Evolutionary conservation across 2,113 vertebrate species (phyloP).

Genomic region (Tupaia chinensis): DNA sequence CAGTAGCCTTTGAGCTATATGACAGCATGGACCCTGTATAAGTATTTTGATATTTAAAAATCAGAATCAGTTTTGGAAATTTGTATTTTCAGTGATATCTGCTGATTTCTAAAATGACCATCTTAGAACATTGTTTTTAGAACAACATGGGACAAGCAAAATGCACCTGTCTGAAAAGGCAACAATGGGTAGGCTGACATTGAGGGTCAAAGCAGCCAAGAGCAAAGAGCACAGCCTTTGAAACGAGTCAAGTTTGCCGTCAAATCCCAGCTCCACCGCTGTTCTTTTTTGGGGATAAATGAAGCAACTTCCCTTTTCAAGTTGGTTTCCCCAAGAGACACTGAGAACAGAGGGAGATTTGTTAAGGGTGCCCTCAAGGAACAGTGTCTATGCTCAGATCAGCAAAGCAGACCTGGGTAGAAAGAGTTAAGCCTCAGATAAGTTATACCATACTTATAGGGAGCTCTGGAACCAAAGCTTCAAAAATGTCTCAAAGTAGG

Average conservation of each 20-base stretch:
- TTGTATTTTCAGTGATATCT: neutral
- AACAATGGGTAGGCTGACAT: neutral
- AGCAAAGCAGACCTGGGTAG: too few relatives aligned
- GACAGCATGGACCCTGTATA: fast-evolving
- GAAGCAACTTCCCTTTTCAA: neutral
- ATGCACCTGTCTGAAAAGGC: neutral
- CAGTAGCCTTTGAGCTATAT: neutral
- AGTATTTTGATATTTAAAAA: neutral
- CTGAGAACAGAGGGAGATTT: neutral
- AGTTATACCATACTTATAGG: fast-evolving
- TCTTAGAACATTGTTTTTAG: neutral
- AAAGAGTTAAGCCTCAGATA: fast-evolving
- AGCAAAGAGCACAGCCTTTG: neutral
- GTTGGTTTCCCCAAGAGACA: neutral
- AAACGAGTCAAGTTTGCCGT: neutral
- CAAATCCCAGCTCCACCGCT: neutral
- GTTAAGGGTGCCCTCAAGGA: fast-evolving
- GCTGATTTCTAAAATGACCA: neutral
- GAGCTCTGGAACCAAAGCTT: neutral
- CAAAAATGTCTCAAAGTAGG: neutral
- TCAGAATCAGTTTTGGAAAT: neutral
- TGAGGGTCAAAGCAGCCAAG: neutral
- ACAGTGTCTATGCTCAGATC: fast-evolving
- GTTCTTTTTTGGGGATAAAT: neutral
- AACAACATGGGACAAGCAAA: neutral